Conservation (phyloP, 2,888 invertebrate species). For the Drosophila meridionalis region DNA sequence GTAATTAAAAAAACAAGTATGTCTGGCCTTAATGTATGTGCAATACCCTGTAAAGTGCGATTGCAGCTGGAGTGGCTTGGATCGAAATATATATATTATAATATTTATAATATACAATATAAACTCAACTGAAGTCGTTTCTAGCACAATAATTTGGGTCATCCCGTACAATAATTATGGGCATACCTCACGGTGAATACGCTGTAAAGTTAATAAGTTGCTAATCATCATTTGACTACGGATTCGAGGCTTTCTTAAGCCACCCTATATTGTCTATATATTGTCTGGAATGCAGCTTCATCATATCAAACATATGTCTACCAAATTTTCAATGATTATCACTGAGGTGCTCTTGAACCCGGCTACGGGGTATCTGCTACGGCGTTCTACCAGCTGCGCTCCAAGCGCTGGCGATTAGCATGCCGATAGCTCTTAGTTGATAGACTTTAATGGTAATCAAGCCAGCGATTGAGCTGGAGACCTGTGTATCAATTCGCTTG, state of each 20-base stretch:
- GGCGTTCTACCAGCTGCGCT: not conserved
- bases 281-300: not conserved
- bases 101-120: too few species aligned
- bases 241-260: too few species aligned
- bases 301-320: not conserved
- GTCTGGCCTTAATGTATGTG: not conserved
- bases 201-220: not conserved
- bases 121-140: not conserved
- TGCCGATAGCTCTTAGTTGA: slow-evolving; percentile 6
- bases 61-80: not conserved
- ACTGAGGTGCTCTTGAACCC: not conserved
- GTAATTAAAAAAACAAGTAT: not conserved
- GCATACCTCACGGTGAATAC: not conserved
- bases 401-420: not conserved
- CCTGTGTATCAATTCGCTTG: not conserved
- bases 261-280: too few species aligned
- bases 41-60: not conserved
- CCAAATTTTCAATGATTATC: not conserved
- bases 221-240: not conserved
- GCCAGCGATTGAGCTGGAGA: slow-evolving; percentile 7
- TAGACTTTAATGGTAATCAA: slow-evolving; percentile 10
- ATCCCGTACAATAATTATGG: not conserved
- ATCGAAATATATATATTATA: not conserved
- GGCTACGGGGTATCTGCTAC: not conserved
- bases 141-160: not conserved